Percentiles rank a stretch among this genome's conserved stretches.
Evolutionary conservation across 1,140 invertebrate genomes (phyloP).

Genomic region (Lordiphosa mommai): DNA sequence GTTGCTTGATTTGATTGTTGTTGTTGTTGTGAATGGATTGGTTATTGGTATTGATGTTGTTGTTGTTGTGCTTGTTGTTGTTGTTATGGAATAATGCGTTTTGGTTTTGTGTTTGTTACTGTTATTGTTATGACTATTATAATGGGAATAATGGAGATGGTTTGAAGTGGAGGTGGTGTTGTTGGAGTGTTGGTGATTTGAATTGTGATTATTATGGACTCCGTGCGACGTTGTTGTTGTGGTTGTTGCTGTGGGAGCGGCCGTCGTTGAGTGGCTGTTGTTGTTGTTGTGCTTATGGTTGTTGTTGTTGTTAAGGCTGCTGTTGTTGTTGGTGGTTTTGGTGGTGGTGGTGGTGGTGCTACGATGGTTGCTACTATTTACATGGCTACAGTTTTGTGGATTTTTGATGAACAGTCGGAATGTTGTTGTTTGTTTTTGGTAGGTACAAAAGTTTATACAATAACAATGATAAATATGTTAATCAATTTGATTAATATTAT

Average conservation of each 20-base stretch:
- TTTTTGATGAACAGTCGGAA: conserved; percentile 18
- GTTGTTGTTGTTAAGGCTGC: conserved; percentile 45
- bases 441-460: conserved; percentile 69
- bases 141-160: conserved; percentile 28
- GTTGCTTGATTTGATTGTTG: conserved; percentile 37
- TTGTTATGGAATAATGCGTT: conserved; percentile 51
- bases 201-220: conserved; percentile 35
- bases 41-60: conserved; percentile 27
- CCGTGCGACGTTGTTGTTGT: conserved; percentile 54
- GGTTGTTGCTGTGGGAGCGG: conserved; percentile 25
- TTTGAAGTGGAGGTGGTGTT: conserved; percentile 21
- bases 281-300: conserved; percentile 62
- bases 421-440: conserved; percentile 24
- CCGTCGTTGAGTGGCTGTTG: conserved; percentile 38
- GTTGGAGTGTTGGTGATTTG: conserved; percentile 32
- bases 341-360: conserved; percentile 36
- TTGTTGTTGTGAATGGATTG: conserved; percentile 26
- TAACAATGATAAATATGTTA: conserved; percentile 73
- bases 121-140: conserved; percentile 32
- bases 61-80: conserved; percentile 24
- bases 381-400: conserved; percentile 59
- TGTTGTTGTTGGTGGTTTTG: conserved; percentile 50
- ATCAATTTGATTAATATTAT: conserved; percentile 67
- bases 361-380: conserved; percentile 76
- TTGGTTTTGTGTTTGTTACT: conserved; percentile 62